A percentile compares a stretch with the other conserved stretches of the same genome.
Evolutionary conservation across 1,140 invertebrate species (phyloP).

Genomic region (Drosophila setifemur): DNA sequence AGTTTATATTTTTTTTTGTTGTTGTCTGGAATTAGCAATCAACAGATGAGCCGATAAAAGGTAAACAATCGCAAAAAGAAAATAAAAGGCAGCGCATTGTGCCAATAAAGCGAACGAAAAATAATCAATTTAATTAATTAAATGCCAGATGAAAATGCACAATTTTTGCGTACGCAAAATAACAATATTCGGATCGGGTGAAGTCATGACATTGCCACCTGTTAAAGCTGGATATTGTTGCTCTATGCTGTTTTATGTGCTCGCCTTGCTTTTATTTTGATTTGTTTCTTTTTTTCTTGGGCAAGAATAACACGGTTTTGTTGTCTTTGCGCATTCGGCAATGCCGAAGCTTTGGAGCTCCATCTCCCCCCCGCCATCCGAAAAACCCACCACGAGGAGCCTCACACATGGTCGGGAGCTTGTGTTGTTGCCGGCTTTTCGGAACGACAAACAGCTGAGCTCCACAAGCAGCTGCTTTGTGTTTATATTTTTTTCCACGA

Average conservation of each 20-base stretch:
- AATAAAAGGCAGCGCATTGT: slow-evolving; percentile 2
- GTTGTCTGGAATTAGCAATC: slow-evolving; percentile 18
- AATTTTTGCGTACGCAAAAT: slow-evolving; percentile 9
- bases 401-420: slow-evolving; percentile 24
- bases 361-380: not conserved
- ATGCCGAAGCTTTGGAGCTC: slow-evolving; percentile 25
- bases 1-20: slow-evolving; percentile 2
- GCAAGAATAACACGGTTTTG: slow-evolving; percentile 29
- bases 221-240: slow-evolving; percentile 41
- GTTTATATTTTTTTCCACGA: slow-evolving; percentile 67
- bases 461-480: slow-evolving; percentile 66
- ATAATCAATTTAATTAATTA: slow-evolving; percentile 34
- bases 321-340: slow-evolving; percentile 39
- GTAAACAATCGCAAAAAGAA: slow-evolving; percentile 34
- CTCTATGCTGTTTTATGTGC: slow-evolving; percentile 19
- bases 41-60: slow-evolving; percentile 37
- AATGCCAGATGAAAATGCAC: slow-evolving; percentile 20
- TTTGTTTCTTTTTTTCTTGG: slow-evolving; percentile 32
- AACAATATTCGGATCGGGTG: not conserved
- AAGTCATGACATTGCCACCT: slow-evolving; percentile 43
- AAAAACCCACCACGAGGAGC: not conserved
- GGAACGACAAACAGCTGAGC: slow-evolving; percentile 65
- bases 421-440: slow-evolving; percentile 78
- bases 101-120: slow-evolving; percentile 14
- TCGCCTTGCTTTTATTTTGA: slow-evolving; percentile 38